A percentile compares a stretch with the other conserved stretches of the same genome.
These are phyloP conservation scores for Caenorhabditis brenneri DNA, from an alignment of 1,140 invertebrate genomes.

Conservation along the genomic window DNA sequence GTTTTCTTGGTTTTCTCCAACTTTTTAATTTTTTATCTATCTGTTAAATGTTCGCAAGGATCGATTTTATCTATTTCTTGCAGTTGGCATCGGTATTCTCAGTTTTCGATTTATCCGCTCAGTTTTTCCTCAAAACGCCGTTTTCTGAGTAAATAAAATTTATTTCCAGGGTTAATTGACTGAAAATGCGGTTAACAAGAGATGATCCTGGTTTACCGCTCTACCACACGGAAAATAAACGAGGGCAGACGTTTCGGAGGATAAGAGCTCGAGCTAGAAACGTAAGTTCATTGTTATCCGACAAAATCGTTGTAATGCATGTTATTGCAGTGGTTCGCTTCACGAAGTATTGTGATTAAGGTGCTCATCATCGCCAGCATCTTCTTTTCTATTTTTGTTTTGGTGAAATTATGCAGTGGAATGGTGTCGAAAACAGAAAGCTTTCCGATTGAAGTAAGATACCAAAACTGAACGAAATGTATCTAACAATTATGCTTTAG, in stretches of 20 bases:
- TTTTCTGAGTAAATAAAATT: not conserved
- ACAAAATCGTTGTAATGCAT: not conserved
- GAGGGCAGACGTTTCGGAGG: not conserved
- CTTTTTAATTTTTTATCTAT: too few relatives aligned
- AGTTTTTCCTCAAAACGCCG: not conserved
- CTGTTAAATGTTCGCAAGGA: too few relatives aligned
- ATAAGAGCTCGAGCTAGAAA: slow-evolving; percentile 3
- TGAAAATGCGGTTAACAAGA: slow-evolving; percentile 6
- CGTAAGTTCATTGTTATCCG: not conserved
- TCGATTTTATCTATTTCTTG: too few relatives aligned
- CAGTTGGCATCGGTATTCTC: not conserved
- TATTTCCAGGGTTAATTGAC: slow-evolving; percentile 15
- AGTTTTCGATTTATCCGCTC: not conserved
- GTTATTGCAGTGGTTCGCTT: not conserved
- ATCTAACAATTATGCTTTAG: not conserved
- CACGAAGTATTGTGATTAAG: not conserved
- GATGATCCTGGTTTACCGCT: slow-evolving; percentile 24
- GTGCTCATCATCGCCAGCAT: not conserved
- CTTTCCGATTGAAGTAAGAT: not conserved
- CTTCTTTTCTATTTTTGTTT: not conserved
- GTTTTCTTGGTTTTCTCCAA: too few relatives aligned
- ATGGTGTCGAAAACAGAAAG: not conserved
- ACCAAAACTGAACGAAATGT: not conserved
- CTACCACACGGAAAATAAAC: not conserved
- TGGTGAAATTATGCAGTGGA: not conserved